A percentile compares a stretch with the other conserved stretches of the same genome.
Evolutionary conservation across 2,113 vertebrate species (phyloP).

Genomic region (Erpornis zantholeuca): DNA sequence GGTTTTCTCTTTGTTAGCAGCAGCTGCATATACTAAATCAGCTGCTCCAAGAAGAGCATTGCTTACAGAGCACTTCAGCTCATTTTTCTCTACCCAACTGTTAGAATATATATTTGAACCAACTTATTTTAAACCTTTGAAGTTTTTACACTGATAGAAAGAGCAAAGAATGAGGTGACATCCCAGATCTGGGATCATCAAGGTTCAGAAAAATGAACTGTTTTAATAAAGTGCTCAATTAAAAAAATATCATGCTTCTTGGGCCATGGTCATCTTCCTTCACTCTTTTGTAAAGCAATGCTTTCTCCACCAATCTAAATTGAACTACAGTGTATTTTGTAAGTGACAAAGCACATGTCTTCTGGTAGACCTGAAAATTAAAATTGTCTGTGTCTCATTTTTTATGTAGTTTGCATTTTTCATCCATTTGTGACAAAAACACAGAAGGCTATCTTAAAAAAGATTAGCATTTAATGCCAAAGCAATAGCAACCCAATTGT

Average conservation of each 20-base stretch:
- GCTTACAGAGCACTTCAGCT: neutral
- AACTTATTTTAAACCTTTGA: neutral
- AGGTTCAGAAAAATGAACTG: neutral
- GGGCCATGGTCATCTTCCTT: neutral
- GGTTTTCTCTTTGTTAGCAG: slow-evolving; percentile 3
- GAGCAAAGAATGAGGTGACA: neutral
- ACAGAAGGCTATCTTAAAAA: neutral
- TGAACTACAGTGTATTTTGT: neutral
- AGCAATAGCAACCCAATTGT: neutral
- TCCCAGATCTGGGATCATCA: neutral
- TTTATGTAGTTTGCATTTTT: slow-evolving; percentile 4
- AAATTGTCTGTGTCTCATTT: neutral
- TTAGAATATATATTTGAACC: neutral
- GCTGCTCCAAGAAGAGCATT: slow-evolving; percentile 9
- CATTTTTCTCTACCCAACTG: neutral
- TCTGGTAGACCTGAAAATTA: neutral
- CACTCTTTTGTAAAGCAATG: slow-evolving; percentile 2
- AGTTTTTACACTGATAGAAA: neutral
- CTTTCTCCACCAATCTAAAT: neutral
- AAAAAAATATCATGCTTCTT: neutral
- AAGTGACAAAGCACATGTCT: slow-evolving; percentile 11
- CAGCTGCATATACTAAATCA: slow-evolving; percentile 36
- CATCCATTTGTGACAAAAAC: slow-evolving; percentile 16
- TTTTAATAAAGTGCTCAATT: neutral
- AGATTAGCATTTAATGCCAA: neutral